phyloP scores from a whole-genome alignment of 2,113 vertebrate species.

The Opisthocomus hoazin region DNA sequence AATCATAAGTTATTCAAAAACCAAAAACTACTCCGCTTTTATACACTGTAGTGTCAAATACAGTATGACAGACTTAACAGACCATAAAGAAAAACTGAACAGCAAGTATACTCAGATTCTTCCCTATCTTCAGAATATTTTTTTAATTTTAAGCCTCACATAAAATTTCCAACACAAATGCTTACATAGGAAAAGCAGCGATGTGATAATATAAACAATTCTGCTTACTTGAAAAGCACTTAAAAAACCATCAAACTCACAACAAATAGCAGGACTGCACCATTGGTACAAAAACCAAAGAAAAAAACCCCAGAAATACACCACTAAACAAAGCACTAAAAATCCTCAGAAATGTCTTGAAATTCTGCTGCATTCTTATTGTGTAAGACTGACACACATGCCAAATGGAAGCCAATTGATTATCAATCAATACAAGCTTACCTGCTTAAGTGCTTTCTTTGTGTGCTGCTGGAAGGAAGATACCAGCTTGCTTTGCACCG shows the following conservation, averaged over 20 bases:
- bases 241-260: neutral
- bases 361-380: neutral
- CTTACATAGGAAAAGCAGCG: neutral
- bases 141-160: neutral
- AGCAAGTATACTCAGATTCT: neutral
- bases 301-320: neutral
- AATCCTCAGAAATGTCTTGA: neutral
- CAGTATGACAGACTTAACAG: neutral
- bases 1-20: neutral
- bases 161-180: neutral
- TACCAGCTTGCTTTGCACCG: conserved; percentile 80
- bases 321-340: neutral
- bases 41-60: neutral
- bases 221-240: neutral
- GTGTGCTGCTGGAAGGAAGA: conserved; percentile 86
- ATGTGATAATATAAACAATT: neutral
- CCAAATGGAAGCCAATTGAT: neutral
- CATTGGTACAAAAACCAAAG: fast-evolving
- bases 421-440: conserved; percentile 53
- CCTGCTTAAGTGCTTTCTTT: conserved; percentile 87
- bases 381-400: neutral
- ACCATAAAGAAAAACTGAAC: neutral
- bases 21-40: neutral
- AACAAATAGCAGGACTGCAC: neutral
- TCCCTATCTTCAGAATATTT: neutral